phyloP scores from a whole-genome alignment of 2,888 invertebrate species.

The Melikaiella ostensackeni region DNA sequence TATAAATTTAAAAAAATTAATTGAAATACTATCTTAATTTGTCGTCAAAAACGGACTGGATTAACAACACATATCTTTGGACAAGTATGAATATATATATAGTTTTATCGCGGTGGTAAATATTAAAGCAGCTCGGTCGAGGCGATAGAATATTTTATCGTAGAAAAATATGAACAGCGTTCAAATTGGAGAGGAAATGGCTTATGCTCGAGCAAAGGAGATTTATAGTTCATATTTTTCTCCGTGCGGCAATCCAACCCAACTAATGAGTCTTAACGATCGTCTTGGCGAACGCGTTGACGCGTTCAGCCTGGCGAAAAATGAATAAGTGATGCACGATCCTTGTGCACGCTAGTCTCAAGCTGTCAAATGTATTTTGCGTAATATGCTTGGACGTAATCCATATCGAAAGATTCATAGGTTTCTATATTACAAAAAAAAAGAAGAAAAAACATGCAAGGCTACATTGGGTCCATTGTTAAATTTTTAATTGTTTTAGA shows the following conservation, averaged over 20 bases:
- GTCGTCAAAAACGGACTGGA: background rate
- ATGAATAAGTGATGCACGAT: slow-evolving; percentile 69
- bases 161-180: slow-evolving; percentile 22
- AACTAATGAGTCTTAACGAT: slow-evolving; percentile 69
- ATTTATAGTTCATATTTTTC: slow-evolving; percentile 62
- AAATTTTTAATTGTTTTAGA: background rate
- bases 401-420: background rate
- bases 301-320: slow-evolving; percentile 64
- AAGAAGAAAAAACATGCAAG: background rate
- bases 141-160: slow-evolving; percentile 36
- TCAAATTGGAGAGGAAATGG: slow-evolving; percentile 30
- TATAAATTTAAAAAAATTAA: background rate
- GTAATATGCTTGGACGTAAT: slow-evolving; percentile 3
- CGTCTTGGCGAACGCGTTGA: slow-evolving; percentile 63
- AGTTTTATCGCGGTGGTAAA: background rate
- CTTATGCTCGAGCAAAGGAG: slow-evolving; percentile 41
- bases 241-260: slow-evolving; percentile 58
- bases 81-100: background rate
- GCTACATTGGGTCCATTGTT: background rate
- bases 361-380: slow-evolving; percentile 30
- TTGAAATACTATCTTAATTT: background rate
- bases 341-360: slow-evolving; percentile 62
- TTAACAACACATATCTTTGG: background rate
- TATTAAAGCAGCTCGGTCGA: slow-evolving; percentile 13
- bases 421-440: background rate